A percentile compares a stretch with the other conserved stretches of the same genome.
These are phyloP conservation scores for Anguilla rostrata DNA, from an alignment of 2,113 vertebrate species.

Conservation along the genomic window DNA sequence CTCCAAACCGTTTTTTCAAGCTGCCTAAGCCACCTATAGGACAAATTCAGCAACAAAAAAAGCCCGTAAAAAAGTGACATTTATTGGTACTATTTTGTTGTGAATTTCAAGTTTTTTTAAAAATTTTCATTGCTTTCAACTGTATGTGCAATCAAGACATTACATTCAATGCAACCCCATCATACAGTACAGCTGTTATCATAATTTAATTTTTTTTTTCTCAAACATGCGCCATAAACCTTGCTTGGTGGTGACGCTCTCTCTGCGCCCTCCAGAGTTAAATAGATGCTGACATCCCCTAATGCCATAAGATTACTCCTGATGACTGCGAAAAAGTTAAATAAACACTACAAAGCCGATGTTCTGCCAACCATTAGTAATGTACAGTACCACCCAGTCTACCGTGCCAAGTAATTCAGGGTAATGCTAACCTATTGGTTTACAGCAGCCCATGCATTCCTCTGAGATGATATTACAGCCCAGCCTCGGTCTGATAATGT, in stretches of 20 bases:
- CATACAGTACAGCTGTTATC: neutral
- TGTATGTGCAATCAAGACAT: neutral
- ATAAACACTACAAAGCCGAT: neutral
- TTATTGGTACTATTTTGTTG: no score
- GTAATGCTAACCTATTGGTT: constrained; percentile 25
- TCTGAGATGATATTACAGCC: constrained; percentile 23
- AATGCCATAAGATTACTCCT: constrained; percentile 11
- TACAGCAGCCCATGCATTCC: constrained; percentile 25
- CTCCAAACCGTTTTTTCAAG: no score
- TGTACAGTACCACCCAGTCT: constrained; percentile 12
- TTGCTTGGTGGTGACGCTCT: neutral
- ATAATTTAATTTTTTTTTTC: neutral
- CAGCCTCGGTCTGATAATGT: constrained; percentile 10
- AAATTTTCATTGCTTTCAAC: no score
- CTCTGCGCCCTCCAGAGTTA: neutral
- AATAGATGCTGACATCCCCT: neutral
- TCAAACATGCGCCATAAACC: neutral
- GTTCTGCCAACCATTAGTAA: constrained; percentile 24
- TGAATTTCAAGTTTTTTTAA: no score
- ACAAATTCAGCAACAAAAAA: no score
- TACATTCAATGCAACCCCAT: neutral
- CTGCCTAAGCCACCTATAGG: no score
- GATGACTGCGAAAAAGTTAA: neutral
- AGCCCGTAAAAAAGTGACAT: no score
- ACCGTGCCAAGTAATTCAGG: constrained; percentile 13